Percentiles rank a stretch among this genome's conserved stretches.
phyloP scores from a whole-genome alignment of 2,797 vertebrate genomes.

The Rallus crepitans region DNA sequence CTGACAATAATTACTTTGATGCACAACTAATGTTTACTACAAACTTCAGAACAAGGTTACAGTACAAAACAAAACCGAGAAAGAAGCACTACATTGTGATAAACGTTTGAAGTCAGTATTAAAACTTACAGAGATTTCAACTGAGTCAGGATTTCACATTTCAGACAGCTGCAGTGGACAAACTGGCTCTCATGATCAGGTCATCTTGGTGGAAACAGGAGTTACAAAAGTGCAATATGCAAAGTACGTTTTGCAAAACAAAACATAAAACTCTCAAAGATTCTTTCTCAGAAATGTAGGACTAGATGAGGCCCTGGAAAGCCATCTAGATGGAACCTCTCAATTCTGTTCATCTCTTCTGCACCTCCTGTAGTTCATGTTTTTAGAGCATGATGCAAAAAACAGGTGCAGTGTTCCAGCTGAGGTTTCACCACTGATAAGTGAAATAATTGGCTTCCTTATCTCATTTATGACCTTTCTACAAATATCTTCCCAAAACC shows the following conservation, averaged over 20 bases:
- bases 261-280: not conserved
- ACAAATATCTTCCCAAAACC: not conserved
- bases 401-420: rapidly evolving
- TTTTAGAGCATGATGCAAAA: not conserved
- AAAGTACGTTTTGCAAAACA: not conserved
- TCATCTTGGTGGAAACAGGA: not conserved
- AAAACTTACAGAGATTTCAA: not conserved
- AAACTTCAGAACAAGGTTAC: not conserved
- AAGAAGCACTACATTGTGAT: not conserved
- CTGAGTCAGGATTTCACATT: not conserved
- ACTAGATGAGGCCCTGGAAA: not conserved
- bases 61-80: not conserved
- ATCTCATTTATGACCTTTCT: not conserved
- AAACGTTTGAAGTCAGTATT: not conserved
- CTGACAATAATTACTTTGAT: not conserved
- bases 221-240: not conserved
- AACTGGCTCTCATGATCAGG: not conserved
- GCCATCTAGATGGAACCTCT: not conserved
- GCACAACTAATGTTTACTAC: not conserved
- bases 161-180: not conserved
- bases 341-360: not conserved
- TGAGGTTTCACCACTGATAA: not conserved
- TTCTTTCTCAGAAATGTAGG: not conserved
- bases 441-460: not conserved
- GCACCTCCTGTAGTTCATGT: not conserved